phyloP scores from a whole-genome alignment of 2,888 invertebrate species.

The Pristionchus fissidentatus region DNA sequence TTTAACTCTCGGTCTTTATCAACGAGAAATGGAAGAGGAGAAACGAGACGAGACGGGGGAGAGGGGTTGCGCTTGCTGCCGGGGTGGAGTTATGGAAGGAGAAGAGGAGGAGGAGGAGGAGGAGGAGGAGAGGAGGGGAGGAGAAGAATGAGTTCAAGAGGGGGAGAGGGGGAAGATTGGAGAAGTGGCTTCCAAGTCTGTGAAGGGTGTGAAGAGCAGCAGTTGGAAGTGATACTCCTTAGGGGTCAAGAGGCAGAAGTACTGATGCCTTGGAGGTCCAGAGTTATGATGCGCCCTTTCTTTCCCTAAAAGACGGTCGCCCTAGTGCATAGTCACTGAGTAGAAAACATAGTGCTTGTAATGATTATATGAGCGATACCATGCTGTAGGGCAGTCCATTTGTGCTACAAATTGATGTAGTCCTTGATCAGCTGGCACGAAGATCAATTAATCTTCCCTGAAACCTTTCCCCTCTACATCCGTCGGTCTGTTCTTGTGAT shows the following conservation, averaged over 20 bases:
- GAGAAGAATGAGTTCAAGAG: constrained; percentile 27
- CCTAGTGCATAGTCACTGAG: too few species aligned
- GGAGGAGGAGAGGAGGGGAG: constrained; percentile 10
- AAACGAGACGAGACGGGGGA: constrained; percentile 1
- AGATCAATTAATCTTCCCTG: constrained; percentile 1
- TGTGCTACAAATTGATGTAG: too few species aligned
- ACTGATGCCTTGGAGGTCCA: too few species aligned
- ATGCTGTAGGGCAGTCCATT: too few species aligned
- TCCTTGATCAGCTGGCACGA: too few species aligned
- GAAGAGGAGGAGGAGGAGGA: not conserved
- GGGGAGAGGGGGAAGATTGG: not conserved
- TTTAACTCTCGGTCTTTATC: not conserved
- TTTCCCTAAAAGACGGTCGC: too few species aligned
- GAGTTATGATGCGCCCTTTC: too few species aligned
- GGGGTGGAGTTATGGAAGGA: constrained; percentile 36
- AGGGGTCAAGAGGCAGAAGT: too few species aligned
- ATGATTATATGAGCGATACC: too few species aligned
- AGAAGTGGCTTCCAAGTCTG: not conserved
- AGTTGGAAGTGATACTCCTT: constrained; percentile 31
- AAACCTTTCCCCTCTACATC: too few species aligned
- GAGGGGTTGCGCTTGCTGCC: not conserved
- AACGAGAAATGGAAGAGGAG: not conserved
- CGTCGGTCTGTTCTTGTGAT: too few species aligned
- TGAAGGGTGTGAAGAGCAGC: not conserved
- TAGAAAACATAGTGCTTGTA: too few species aligned